phyloP scores from a whole-genome alignment of 2,888 invertebrate genomes.

The Halocaridina rubra region DNA sequence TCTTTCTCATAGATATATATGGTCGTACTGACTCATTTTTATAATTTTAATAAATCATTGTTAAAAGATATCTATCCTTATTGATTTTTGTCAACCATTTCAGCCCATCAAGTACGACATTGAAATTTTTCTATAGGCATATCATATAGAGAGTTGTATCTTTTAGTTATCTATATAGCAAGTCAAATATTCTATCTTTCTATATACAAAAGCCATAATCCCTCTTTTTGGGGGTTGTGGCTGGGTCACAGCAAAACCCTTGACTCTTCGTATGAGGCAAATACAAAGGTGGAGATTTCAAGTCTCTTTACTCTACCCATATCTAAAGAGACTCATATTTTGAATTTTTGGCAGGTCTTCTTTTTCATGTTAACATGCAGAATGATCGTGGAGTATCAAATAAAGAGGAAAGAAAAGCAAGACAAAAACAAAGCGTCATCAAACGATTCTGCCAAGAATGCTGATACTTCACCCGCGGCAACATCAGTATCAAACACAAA shows the following conservation, averaged over 20 bases:
- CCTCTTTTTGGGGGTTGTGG: too few relatives aligned
- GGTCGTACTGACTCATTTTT: neutral
- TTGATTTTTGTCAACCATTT: neutral
- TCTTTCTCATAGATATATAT: neutral
- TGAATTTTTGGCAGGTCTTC: conserved; percentile 75
- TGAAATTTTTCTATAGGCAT: too few relatives aligned
- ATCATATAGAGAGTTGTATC: too few relatives aligned
- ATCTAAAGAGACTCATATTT: too few relatives aligned
- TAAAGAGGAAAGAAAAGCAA: conserved; percentile 70
- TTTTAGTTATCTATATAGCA: too few relatives aligned
- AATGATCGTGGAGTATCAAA: conserved; percentile 83
- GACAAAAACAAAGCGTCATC: neutral
- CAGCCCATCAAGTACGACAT: neutral
- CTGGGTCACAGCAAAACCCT: too few relatives aligned
- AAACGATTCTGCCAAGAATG: neutral
- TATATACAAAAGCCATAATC: too few relatives aligned
- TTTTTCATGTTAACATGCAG: conserved; percentile 92
- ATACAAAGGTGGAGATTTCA: too few relatives aligned
- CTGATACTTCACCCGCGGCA: neutral
- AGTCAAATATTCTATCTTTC: too few relatives aligned
- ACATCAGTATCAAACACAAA: neutral
- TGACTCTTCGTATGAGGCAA: too few relatives aligned
- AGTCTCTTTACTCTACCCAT: too few relatives aligned
- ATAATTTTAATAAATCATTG: neutral
- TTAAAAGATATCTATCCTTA: too few relatives aligned